These are phyloP conservation scores for Helicoverpa zea DNA, from an alignment of 1,140 invertebrate species.

Conservation along the genomic window DNA sequence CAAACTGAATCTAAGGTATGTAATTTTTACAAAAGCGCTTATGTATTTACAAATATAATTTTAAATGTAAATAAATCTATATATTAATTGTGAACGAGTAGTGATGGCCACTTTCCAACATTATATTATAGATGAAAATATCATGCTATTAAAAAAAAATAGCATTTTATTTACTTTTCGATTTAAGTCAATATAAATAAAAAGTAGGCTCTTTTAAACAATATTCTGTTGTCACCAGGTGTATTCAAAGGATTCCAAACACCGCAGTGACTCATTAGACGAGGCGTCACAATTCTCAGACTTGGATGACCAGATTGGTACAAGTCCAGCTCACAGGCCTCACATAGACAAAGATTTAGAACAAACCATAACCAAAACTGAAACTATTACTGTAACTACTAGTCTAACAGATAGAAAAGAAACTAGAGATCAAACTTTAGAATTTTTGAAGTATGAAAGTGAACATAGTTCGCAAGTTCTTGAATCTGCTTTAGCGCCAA, in stretches of 20 bases:
- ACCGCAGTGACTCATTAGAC: constrained; percentile 85
- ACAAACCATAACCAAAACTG: constrained; percentile 53
- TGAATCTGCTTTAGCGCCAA: constrained; percentile 45
- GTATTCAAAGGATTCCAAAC: constrained; percentile 82
- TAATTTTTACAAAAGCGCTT: no score
- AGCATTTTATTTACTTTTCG: no score
- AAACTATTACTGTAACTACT: constrained; percentile 58
- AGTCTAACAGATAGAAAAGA: constrained; percentile 54
- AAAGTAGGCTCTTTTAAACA: not conserved
- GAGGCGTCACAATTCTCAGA: constrained; percentile 87
- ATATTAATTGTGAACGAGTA: no score
- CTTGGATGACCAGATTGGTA: constrained; percentile 84
- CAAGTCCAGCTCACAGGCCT: constrained; percentile 77
- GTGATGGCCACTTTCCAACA: no score
- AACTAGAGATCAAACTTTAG: constrained; percentile 66
- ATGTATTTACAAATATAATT: no score
- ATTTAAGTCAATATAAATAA: no score
- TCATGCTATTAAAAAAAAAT: no score
- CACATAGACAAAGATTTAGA: constrained; percentile 62
- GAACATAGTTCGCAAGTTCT: constrained; percentile 72
- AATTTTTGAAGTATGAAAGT: constrained; percentile 79
- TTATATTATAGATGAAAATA: no score
- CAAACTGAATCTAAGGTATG: constrained; percentile 85
- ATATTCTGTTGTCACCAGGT: constrained; percentile 62
- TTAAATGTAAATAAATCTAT: no score